These are phyloP conservation scores for Proteles cristata DNA, from an alignment of 2,113 vertebrate species.

Conservation along the genomic window DNA sequence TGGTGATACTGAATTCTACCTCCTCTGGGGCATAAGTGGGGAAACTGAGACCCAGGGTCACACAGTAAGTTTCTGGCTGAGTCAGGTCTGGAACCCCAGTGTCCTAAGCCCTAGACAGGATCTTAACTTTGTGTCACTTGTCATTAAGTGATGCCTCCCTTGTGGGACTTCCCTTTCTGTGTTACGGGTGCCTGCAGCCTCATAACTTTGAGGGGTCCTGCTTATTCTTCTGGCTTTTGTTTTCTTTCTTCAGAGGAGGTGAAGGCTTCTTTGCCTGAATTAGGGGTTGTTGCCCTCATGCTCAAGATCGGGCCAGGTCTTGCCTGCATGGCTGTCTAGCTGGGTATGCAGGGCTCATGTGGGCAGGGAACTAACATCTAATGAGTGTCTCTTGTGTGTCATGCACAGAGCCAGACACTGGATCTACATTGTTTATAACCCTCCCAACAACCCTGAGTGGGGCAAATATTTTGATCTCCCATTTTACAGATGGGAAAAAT, in stretches of 20 bases:
- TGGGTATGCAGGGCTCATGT: not conserved
- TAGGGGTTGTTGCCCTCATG: not conserved
- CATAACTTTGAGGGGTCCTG: too few relatives aligned
- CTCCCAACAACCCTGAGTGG: not conserved
- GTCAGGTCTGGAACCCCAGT: not conserved
- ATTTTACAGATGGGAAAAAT: not conserved
- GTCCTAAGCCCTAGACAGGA: not conserved
- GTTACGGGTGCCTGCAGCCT: not conserved
- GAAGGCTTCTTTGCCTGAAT: not conserved
- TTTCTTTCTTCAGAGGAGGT: not conserved
- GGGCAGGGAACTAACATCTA: not conserved
- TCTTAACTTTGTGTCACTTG: not conserved
- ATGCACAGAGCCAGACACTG: not conserved
- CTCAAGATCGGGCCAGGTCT: not conserved
- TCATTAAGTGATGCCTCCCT: not conserved
- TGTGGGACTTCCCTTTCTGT: not conserved
- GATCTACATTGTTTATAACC: not conserved
- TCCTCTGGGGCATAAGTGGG: not conserved
- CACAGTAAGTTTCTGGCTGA: not conserved
- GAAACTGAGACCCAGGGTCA: constrained; percentile 32
- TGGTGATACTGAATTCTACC: not conserved
- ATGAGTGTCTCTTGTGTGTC: not conserved
- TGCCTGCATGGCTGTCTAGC: too few relatives aligned
- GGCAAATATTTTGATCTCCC: not conserved
- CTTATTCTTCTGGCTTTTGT: not conserved